phyloP scores from a whole-genome alignment of 2,797 vertebrate genomes.

The Lepidocolaptes lacrymiger region DNA sequence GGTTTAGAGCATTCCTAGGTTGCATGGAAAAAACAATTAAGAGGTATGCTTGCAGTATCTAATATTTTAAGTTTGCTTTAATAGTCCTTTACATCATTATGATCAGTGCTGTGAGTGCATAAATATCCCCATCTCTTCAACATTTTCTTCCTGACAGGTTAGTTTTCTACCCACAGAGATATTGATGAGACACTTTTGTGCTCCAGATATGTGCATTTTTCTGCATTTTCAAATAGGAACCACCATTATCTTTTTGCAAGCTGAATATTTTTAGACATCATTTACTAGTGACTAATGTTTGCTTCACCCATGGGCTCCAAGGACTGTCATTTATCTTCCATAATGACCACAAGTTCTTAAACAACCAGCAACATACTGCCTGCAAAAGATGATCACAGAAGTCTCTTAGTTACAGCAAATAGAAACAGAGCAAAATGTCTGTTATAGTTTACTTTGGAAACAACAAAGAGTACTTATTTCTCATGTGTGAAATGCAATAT shows the following conservation, averaged over 20 bases:
- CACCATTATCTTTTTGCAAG: constrained; percentile 67
- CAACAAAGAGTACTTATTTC: neutral
- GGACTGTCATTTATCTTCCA: constrained; percentile 66
- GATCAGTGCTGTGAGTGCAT: constrained; percentile 32
- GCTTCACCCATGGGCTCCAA: constrained; percentile 49
- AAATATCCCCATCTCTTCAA: constrained; percentile 58
- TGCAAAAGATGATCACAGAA: constrained; percentile 41
- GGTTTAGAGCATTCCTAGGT: neutral
- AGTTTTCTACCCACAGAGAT: constrained; percentile 66
- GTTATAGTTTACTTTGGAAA: neutral
- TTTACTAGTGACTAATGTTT: constrained; percentile 68
- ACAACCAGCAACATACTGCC: neutral
- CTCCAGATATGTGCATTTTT: constrained; percentile 69
- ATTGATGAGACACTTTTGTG: constrained; percentile 67
- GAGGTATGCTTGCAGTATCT: neutral
- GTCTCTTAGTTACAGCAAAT: neutral
- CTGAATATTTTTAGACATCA: constrained; percentile 72
- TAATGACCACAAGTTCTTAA: constrained; percentile 64
- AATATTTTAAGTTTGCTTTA: constrained; percentile 59
- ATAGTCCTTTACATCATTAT: constrained; percentile 56
- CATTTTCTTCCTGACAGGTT: constrained; percentile 60
- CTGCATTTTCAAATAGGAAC: constrained; percentile 72
- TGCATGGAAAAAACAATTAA: constrained; percentile 30
- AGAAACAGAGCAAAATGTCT: neutral
- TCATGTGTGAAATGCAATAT: neutral